Base-by-base conservation (phyloP, 2,888 invertebrate species). In the Crematogaster levior region DNA sequence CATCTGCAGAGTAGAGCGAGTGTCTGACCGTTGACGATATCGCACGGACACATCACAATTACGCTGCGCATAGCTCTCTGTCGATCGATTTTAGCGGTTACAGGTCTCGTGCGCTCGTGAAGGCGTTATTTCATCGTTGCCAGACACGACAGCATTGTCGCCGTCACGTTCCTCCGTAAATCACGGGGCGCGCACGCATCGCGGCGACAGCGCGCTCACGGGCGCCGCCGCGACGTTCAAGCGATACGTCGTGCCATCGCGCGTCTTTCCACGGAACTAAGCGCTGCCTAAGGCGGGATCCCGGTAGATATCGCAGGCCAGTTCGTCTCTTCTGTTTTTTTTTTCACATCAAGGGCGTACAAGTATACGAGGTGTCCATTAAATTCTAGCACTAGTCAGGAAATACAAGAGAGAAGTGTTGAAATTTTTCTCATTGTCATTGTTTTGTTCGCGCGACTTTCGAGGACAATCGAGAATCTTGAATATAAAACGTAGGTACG, bases 1-100 rank as follows among this genome's bases (percentile, higher is more conserved):
- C 94, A 93, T 94, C 91, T 92, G 94, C 93, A 92, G 92, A 85
- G 56, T 34, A 34, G 86, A 85, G 89, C 89, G 89, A 90, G 86
- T 90, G 90, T 88, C 90, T 92, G 93, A 92, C 93, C 92, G 93
- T 93, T 92, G 91, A 92, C 92, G 90, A 24, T 37, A 24, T 51
- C 34, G 9, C 88, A 90, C 84, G 60, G 85, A 88, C 84, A 91
- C 89, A 90, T 91, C 90, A 89, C 90, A 89, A 85, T 91, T 86
- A 84, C 84, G 87, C 86, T 80, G 84, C 86, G 86, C 89, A 84
- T 89, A 85, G 85, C 73, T 88, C 81, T 73, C 79, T 9, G 24
- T 18, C 24, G 66, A 3, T 65, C 43, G 63, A 15, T 9, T 1
- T 0, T 9, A 40, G n/a, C 40, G 12, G 24, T 18, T 43, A 18